phyloP scores from a whole-genome alignment of 2,888 invertebrate genomes.

The Melangyna quadrimaculata region DNA sequence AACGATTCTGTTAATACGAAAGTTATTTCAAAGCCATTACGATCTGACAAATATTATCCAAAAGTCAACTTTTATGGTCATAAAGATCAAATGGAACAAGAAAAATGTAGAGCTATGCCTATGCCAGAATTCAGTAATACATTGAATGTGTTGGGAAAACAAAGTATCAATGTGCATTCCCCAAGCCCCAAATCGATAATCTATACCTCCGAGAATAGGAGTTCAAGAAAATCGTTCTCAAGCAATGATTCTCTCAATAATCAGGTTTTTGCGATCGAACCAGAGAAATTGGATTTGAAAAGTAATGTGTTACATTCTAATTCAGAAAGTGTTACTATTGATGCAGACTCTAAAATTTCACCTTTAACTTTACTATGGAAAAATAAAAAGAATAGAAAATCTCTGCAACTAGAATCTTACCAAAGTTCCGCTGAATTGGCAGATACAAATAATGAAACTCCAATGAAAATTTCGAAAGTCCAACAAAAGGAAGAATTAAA shows the following conservation, averaged over 20 bases:
- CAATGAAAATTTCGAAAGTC: not conserved
- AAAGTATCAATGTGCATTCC: not conserved
- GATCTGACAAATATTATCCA: no score
- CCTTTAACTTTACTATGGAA: no score
- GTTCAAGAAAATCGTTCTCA: not conserved
- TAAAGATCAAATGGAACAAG: not conserved
- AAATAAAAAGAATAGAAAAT: not conserved
- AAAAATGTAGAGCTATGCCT: not conserved
- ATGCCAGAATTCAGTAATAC: not conserved
- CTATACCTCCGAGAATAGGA: not conserved
- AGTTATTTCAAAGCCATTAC: not conserved
- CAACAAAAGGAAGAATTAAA: not conserved
- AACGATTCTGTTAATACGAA: not conserved
- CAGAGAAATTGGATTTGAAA: not conserved
- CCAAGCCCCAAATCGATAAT: not conserved
- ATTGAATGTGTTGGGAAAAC: not conserved
- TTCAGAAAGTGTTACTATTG: not conserved
- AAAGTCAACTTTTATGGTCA: not conserved
- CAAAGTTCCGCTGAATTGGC: not conserved
- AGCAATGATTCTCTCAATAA: not conserved
- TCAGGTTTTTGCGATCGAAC: not conserved
- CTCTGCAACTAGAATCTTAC: not conserved
- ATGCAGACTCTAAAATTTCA: not conserved
- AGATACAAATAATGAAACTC: not conserved
- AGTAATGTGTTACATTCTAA: not conserved